Evolutionary conservation across 2,888 invertebrate genomes (phyloP).

Genomic region (Drosophila affinis): DNA sequence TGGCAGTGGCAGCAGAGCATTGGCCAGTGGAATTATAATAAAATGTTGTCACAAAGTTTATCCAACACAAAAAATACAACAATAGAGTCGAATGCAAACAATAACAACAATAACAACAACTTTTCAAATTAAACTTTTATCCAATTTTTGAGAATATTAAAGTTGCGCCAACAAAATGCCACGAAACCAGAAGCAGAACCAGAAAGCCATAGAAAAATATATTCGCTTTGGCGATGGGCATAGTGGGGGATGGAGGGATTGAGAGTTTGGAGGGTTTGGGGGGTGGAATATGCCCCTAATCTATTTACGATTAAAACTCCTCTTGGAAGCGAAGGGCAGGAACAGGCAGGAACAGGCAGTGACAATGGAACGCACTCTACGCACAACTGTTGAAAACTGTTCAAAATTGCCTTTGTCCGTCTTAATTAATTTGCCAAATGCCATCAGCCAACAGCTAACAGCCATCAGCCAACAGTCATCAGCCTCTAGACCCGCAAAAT

Average conservation of each 20-base stretch:
- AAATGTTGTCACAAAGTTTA: conserved; percentile 79
- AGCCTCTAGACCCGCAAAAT: conserved; percentile 8
- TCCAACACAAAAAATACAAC: conserved; percentile 31
- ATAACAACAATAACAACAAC: conserved; percentile 67
- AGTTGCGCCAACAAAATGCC: conserved; percentile 55
- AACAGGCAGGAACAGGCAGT: background rate
- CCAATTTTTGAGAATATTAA: conserved; percentile 71
- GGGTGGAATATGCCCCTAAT: conserved; percentile 16
- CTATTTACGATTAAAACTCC: conserved; percentile 34
- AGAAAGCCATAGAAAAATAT: conserved; percentile 45
- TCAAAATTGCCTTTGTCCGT: conserved; percentile 73
- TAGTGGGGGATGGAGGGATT: background rate
- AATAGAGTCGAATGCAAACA: conserved; percentile 30
- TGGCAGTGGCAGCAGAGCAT: conserved; percentile 9
- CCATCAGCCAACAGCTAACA: conserved; percentile 4
- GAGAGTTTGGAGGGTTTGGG: background rate
- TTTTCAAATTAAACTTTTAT: conserved; percentile 79
- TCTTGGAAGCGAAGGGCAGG: too few species aligned
- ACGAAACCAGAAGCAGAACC: conserved; percentile 30
- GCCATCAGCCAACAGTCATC: background rate
- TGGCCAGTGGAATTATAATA: conserved; percentile 71
- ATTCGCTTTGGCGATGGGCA: conserved; percentile 30
- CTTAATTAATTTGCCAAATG: conserved; percentile 71
- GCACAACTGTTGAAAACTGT: conserved; percentile 24
- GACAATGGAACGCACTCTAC: conserved; percentile 32